Evolutionary conservation across 2,797 vertebrate species (phyloP).

Genomic region (Coregonus sp.): DNA sequence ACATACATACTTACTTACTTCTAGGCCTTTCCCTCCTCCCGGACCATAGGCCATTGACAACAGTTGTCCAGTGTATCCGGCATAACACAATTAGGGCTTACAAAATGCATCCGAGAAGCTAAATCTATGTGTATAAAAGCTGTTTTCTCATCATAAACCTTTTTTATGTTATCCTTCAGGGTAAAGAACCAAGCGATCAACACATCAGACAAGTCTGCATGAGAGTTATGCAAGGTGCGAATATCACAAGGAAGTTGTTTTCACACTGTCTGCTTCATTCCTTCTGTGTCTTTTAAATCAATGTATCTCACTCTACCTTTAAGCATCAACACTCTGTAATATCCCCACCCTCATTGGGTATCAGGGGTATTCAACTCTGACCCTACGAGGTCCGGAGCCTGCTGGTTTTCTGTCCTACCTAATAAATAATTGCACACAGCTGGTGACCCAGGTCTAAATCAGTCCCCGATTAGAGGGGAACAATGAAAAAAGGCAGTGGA

Average conservation of each 20-base stretch:
- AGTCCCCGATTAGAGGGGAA: too few species aligned
- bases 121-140: neutral
- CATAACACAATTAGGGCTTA: neutral
- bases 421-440: too few species aligned
- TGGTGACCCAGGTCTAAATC: too few species aligned
- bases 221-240: conserved; percentile 97
- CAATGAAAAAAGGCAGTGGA: too few species aligned
- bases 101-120: neutral
- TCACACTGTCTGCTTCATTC: neutral
- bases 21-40: neutral
- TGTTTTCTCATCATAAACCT: conserved; percentile 16
- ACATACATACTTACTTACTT: neutral
- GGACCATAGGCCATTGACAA: neutral
- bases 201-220: conserved; percentile 98
- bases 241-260: neutral
- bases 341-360: neutral
- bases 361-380: too few species aligned
- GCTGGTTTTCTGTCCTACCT: too few species aligned
- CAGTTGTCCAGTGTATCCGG: neutral
- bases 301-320: neutral
- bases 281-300: neutral
- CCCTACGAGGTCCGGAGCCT: neutral
- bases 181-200: conserved; percentile 92
- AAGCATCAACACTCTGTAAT: neutral
- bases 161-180: conserved; percentile 72